Percentiles rank a stretch among this genome's conserved stretches.
Conservation (phyloP, 2,888 invertebrate genomes). For the Melieria picta region DNA sequence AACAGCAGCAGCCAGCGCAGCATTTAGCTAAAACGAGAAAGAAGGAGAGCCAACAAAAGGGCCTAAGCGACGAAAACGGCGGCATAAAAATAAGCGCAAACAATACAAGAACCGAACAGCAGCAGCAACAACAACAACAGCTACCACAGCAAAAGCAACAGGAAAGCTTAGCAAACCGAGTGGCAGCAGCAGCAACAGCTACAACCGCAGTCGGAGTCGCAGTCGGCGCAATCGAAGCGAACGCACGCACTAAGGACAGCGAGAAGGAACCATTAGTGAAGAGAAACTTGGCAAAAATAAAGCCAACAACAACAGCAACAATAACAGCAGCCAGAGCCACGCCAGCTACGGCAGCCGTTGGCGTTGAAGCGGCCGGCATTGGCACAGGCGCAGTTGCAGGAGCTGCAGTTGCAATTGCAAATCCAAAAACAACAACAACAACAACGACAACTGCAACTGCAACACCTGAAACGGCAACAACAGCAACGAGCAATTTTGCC, state of each 20-base stretch:
- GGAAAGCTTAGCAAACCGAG: not conserved
- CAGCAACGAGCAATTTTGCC: constrained; percentile 19
- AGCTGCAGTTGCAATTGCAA: constrained; percentile 18
- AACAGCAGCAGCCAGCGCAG: not conserved
- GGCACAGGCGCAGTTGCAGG: constrained; percentile 16
- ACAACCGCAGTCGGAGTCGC: constrained; percentile 6
- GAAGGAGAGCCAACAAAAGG: constrained; percentile 21
- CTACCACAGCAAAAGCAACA: not conserved
- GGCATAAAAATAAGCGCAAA: constrained; percentile 7
- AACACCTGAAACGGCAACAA: constrained; percentile 17
- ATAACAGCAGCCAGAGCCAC: constrained; percentile 21
- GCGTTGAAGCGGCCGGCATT: constrained; percentile 10
- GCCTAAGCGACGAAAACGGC: constrained; percentile 13
- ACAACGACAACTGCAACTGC: constrained; percentile 17
- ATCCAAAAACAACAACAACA: constrained; percentile 23
- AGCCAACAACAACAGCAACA: constrained; percentile 27
- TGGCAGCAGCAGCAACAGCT: constrained; percentile 10
- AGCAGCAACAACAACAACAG: constrained; percentile 15
- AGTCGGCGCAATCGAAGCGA: not conserved
- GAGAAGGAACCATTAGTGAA: constrained; percentile 38
- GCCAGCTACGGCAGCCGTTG: not conserved
- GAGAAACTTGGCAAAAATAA: constrained; percentile 36
- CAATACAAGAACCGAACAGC: constrained; percentile 5
- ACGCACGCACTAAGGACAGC: constrained; percentile 7
- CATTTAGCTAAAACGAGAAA: constrained; percentile 19